Conservation (phyloP, 2,888 invertebrate genomes). For the Empis livida region DNA sequence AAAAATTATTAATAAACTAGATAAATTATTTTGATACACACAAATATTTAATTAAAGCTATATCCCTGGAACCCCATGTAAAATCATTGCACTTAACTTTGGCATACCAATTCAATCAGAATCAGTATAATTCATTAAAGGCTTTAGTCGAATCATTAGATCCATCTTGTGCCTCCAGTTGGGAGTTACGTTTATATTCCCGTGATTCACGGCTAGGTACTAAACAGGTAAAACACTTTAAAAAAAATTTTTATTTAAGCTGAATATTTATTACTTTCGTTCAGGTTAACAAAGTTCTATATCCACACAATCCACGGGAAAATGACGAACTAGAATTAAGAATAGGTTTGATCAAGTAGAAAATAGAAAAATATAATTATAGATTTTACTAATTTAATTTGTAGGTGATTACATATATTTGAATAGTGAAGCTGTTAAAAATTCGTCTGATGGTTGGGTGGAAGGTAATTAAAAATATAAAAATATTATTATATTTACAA, state of each 20-base stretch:
- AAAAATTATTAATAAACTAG: too few species aligned
- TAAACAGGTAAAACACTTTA: constrained; percentile 41
- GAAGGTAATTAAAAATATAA: constrained; percentile 43
- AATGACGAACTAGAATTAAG: constrained; percentile 75
- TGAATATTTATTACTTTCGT: constrained; percentile 4
- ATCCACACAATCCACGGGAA: constrained; percentile 60
- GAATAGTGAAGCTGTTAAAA: constrained; percentile 56
- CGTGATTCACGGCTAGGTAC: constrained; percentile 63
- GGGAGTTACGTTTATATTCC: constrained; percentile 82
- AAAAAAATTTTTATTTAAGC: neutral
- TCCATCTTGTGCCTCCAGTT: constrained; percentile 50
- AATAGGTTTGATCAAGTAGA: too few species aligned
- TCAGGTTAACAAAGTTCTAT: constrained; percentile 65
- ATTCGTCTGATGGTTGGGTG: constrained; percentile 76
- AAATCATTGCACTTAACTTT: constrained; percentile 79
- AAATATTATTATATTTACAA: constrained; percentile 40
- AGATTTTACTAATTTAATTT: too few species aligned
- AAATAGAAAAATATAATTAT: too few species aligned
- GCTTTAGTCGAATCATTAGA: constrained; percentile 59
- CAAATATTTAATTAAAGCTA: constrained; percentile 38
- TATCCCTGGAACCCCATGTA: constrained; percentile 64
- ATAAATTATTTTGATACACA: too few species aligned
- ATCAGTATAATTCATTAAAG: constrained; percentile 58
- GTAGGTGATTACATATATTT: constrained; percentile 83
- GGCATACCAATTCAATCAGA: constrained; percentile 73